phyloP scores from a whole-genome alignment of 2,888 invertebrate species.

The Metacarcinus magister region DNA sequence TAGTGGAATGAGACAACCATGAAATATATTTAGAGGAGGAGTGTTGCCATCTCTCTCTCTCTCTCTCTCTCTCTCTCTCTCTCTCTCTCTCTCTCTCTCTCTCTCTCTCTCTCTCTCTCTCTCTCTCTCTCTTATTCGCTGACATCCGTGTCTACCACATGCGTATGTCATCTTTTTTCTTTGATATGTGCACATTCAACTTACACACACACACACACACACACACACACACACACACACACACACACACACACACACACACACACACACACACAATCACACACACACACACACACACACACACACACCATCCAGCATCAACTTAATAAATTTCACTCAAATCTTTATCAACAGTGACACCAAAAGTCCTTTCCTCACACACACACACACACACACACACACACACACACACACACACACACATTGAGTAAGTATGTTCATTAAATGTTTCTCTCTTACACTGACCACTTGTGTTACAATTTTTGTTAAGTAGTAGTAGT shows the following conservation, averaged over 20 bases:
- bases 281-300: constrained; percentile 29
- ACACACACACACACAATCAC: not conserved
- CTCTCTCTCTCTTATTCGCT: not conserved
- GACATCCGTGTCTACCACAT: not conserved
- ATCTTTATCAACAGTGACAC: not conserved
- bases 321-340: not conserved
- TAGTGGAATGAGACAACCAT: not conserved
- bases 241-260: constrained; percentile 18
- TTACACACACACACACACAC: not conserved
- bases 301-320: not conserved
- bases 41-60: not conserved
- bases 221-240: constrained; percentile 19
- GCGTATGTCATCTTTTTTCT: not conserved
- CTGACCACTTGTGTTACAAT: too few species aligned
- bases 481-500: constrained; percentile 42
- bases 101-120: not conserved
- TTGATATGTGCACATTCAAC: not conserved
- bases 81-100: constrained; percentile 6
- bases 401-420: not conserved
- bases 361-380: not conserved
- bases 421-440: not conserved
- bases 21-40: not conserved
- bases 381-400: not conserved
- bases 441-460: too few species aligned
- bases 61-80: not conserved